Base-by-base conservation (phyloP, 2,888 invertebrate genomes). In the Zelleria hepariella region DNA sequence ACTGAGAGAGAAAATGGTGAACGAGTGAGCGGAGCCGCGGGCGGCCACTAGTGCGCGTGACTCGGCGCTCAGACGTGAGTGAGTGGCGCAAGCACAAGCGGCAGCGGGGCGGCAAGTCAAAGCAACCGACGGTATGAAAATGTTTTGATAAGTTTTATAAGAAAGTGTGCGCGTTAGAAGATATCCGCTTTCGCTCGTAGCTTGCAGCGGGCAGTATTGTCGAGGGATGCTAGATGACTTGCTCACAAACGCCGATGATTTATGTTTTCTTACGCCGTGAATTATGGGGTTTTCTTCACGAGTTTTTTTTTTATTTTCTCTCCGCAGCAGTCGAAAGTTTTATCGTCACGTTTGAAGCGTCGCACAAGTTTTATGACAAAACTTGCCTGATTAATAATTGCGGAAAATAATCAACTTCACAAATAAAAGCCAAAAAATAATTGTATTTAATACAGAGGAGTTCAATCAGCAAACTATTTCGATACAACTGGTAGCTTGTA, bases 1-100 rank as follows among this genome's bases (percentile, higher is more conserved):
- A 68, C 65, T 70, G 62, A 62, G 59, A 67, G 60, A 54, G 67
- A 71, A 71, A 73, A 74, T 70, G 51, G 23, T 18, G 23, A 15
- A n/a, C n/a, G n/a, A n/a, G n/a, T n/a, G n/a, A n/a, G 15, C 32
- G 32, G 15, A 42, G 32, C 32, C 32, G 32, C 32, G 32, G 2
- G 15, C 32, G 0, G 2, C 5, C 2, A 42, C 32, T 42, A 42
- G 32, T 42, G 10, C 32, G 32, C 10, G 32, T 32, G 32, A 32
- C 15, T 32, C 10, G 32, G 32, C 15, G 32, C 32, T 32, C 10
- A n/a, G n/a, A n/a, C n/a, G n/a, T n/a, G n/a, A n/a, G 15, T 15
- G 32, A 3, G 32, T 10, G 32, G 15, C 32, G 10, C 0, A 1
- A 42, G 32, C 32, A 42, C 10, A 42, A 15, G 32, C 32, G 32